Base-by-base conservation (phyloP, 2,888 invertebrate genomes). In the Ichneumon xanthorius region DNA sequence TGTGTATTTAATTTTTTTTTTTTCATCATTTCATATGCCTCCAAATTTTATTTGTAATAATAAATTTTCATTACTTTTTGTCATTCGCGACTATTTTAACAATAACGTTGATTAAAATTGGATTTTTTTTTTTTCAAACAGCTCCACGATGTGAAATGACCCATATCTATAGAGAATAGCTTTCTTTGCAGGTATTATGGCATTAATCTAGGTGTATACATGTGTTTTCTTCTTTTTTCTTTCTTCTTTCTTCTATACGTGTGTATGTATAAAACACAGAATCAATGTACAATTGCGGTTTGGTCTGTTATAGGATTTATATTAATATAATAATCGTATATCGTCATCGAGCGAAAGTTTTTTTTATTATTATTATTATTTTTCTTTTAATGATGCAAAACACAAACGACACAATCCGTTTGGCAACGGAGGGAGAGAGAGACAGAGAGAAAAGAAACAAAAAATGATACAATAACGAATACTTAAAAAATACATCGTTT, bases 221-320 rank as follows among this genome's bases (percentile, higher is more conserved):
- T 76, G 48, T 84, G 50, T 84, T 37, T 37, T 63, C 63, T 63
- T 58, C 33, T 37, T 26, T n/a, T 68, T 33, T 11, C 45, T n/a
- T 33, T 30, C 14, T 40, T 73, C 63, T 53, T 72, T 72, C 45
- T 45, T 40, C 26, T 26, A 86, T 87, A 89, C 88, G 87, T 86
- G 83, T 87, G 87, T 84, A 87, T 87, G 87, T 88, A 88, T 87
- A 86, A 88, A 88, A 88, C 82, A 88, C 88, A 88, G 81, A 86
- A 88, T 87, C 87, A 86, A 88, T 88, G 86, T 88, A 88, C 88
- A 88, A 88, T 81, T 85, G 83, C 84, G 14, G 81, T 79, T 86
- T 82, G 85, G 86, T 79, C 82, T 82, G 79, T 78, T 78, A 73
- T 67, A 84, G 45, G 14, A 45, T 58, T 58, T 58, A 58, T 45